Percentiles rank a stretch among this genome's conserved stretches.
These are phyloP conservation scores for Acanthurus lineatus DNA, from an alignment of 2,797 vertebrate species.

Conservation along the genomic window DNA sequence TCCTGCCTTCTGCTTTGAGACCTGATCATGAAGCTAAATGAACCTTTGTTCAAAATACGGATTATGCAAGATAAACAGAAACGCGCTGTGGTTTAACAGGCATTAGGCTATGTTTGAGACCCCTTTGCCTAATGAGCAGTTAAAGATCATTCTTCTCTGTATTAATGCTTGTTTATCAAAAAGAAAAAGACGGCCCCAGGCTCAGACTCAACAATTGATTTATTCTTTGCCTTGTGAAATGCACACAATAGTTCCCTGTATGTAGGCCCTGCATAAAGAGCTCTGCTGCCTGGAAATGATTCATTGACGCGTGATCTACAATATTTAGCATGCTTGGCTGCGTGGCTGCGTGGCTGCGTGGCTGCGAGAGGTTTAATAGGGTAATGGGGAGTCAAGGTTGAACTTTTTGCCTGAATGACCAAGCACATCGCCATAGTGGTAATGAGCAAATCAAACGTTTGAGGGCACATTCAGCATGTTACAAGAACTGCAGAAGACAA, in stretches of 20 bases:
- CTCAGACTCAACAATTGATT: conserved; percentile 24
- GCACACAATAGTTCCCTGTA: conserved; percentile 39
- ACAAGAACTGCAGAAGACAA: conserved; percentile 10
- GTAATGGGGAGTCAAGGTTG: conserved; percentile 38
- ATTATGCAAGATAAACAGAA: no score
- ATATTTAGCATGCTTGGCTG: conserved; percentile 17
- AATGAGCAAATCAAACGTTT: conserved; percentile 39
- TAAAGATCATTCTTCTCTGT: neutral
- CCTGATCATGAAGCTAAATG: neutral
- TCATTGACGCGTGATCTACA: conserved; percentile 43
- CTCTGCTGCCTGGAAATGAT: conserved; percentile 17
- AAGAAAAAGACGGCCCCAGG: neutral
- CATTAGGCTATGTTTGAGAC: neutral
- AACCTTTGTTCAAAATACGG: neutral
- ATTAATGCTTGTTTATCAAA: neutral
- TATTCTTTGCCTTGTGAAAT: conserved; percentile 22
- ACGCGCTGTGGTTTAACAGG: no score
- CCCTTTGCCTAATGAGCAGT: neutral
- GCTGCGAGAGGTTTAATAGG: conserved; percentile 39
- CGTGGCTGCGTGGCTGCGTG: neutral
- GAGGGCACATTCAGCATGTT: conserved; percentile 14
- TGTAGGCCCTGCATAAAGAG: conserved; percentile 12
- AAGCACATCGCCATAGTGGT: conserved; percentile 67
- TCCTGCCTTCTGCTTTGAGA: neutral
- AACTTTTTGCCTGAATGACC: conserved; percentile 54